Conservation (phyloP, 2,888 invertebrate genomes). For the Scaptomyza caliginosa region DNA sequence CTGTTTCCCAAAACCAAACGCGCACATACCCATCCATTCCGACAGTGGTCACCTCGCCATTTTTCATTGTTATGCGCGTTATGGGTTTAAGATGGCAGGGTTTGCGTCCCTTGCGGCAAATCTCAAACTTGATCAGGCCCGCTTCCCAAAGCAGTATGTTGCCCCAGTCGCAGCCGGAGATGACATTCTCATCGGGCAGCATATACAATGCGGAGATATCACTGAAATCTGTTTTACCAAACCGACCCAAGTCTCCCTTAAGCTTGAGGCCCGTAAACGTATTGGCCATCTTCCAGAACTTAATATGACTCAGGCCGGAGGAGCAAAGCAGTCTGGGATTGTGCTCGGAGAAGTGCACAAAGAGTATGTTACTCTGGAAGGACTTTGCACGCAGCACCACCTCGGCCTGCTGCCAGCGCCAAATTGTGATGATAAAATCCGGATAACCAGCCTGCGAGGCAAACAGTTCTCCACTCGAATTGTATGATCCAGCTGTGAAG, state of each 20-base stretch:
- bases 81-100: slow-evolving; percentile 91
- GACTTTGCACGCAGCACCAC: slow-evolving; percentile 92
- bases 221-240: slow-evolving; percentile 96
- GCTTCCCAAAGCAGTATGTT: slow-evolving; percentile 96
- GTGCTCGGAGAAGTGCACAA: slow-evolving; percentile 92
- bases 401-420: slow-evolving; percentile 92
- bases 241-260: slow-evolving; percentile 94
- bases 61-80: slow-evolving; percentile 81
- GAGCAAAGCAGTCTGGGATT: slow-evolving; percentile 92
- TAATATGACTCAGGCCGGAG: slow-evolving; percentile 91
- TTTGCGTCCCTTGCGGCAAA: slow-evolving; percentile 89
- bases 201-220: slow-evolving; percentile 93
- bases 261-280: slow-evolving; percentile 96
- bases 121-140: slow-evolving; percentile 93
- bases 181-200: slow-evolving; percentile 94
- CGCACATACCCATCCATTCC: slow-evolving; percentile 91
- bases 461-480: slow-evolving; percentile 91
- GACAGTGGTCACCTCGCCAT: slow-evolving; percentile 83
- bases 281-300: slow-evolving; percentile 96
- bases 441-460: slow-evolving; percentile 91
- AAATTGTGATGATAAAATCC: slow-evolving; percentile 94
- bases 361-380: slow-evolving; percentile 91
- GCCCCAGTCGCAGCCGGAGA: slow-evolving; percentile 96
- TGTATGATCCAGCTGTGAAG: slow-evolving; percentile 91
- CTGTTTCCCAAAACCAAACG: slow-evolving; percentile 95